A percentile compares a stretch with the other conserved stretches of the same genome.
Conservation (phyloP, 2,888 invertebrate species). For the Drosophila tripunctata region DNA sequence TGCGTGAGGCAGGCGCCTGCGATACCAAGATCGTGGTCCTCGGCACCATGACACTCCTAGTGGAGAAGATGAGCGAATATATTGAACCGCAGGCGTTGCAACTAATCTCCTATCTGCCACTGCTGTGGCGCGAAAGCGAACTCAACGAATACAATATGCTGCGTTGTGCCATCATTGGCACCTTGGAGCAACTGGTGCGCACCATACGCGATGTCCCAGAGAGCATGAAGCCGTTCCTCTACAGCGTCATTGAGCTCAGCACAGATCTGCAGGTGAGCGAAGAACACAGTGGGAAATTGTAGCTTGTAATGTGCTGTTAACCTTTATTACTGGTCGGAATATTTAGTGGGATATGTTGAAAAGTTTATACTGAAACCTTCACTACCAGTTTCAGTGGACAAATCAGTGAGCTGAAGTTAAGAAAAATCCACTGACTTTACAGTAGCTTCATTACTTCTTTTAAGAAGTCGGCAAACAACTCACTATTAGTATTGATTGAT, state of each 20-base stretch:
- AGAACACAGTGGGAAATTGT: too few relatives aligned
- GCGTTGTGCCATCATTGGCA: conserved; percentile 94
- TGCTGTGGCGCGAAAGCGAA: conserved; percentile 94
- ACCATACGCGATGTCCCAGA: conserved; percentile 87
- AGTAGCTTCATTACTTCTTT: too few relatives aligned
- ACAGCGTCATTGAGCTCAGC: conserved; percentile 89
- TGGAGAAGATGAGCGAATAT: conserved; percentile 92
- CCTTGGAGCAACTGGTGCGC: conserved; percentile 92
- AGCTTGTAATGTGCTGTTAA: too few relatives aligned
- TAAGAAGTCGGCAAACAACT: too few relatives aligned
- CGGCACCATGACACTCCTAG: conserved; percentile 94
- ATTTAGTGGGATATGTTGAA: too few relatives aligned
- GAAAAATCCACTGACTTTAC: too few relatives aligned
- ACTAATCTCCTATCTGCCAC: conserved; percentile 92
- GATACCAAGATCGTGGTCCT: conserved; percentile 98
- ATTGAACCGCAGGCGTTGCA: conserved; percentile 88
- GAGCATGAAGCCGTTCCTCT: conserved; percentile 87
- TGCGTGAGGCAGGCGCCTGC: conserved; percentile 95
- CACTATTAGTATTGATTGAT: too few relatives aligned
- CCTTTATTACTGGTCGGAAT: too few relatives aligned
- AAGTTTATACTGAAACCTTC: too few relatives aligned
- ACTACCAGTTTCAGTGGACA: too few relatives aligned
- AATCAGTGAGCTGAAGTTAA: too few relatives aligned
- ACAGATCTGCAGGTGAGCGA: conserved; percentile 88
- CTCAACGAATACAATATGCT: conserved; percentile 92